Evolutionary conservation across 2,797 vertebrate genomes (phyloP), one percentile per base, ranked within the genome.

Genomic region (Sitta carolinensis): DNA sequence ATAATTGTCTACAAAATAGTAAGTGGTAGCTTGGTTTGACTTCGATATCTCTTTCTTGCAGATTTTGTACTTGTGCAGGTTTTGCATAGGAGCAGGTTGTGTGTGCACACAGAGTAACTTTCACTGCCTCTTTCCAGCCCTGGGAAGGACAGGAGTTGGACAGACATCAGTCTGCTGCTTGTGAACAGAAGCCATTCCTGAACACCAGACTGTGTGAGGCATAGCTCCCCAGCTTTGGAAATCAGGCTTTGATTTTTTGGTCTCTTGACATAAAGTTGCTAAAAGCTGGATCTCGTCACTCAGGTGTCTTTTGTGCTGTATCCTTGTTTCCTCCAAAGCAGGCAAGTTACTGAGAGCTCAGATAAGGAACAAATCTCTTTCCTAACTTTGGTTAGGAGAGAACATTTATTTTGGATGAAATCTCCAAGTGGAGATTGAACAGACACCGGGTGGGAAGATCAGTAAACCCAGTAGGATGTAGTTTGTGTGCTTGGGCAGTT

Each of bases 391-490:
- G 72, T 83, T 66, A 61, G 58, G 76, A 66, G 36, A 62, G 54
- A 72, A 30, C 32, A 47, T 75, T 89, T 86, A 34, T 85, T 93
- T 83, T 75, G 73, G 54, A 52, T 78, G 48, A 81, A 67, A 42
- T 61, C 40, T 83, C 57, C 25, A 48, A 68, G 51, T 70, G 81
- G 61, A 70, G 16, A n/a, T 74, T 47, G 54, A 64, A 5, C 61
- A 69, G 43, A 14, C 19, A 62, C 16, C 0, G 10, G 12, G n/a
- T 38, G 51, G 54, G n/a, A 29, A 76, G 77, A 64, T 68, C 1
- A 80, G 57, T 47, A 38, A 47, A 72, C 23, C 8, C 25, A 55
- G 74, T 43, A 62, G 84, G 43, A 12, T 75, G 4, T 13, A 67
- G 11, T 1, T 3, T 6, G 21, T 84, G 77, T 89, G 54, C 54